phyloP scores from a whole-genome alignment of 2,113 vertebrate species.

The Equus przewalskii region DNA sequence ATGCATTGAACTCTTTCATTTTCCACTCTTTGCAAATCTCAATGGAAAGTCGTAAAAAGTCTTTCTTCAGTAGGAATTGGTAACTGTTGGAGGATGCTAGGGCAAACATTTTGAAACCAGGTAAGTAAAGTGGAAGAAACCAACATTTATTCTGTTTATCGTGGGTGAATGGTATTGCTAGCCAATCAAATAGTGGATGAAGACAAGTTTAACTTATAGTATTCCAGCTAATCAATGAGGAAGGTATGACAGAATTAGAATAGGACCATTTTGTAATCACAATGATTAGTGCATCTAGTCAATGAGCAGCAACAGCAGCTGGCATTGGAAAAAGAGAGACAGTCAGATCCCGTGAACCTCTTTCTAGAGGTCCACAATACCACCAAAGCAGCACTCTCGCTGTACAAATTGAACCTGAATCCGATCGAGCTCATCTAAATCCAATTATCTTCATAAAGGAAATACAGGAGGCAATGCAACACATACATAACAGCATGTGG shows the following conservation, averaged over 20 bases:
- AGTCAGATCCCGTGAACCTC: not conserved
- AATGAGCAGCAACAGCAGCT: not conserved
- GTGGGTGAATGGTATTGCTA: not conserved
- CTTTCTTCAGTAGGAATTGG: not conserved
- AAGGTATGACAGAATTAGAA: not conserved
- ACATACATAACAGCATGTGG: too few species aligned
- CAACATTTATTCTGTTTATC: not conserved
- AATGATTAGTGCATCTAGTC: not conserved
- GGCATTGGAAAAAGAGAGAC: accelerated
- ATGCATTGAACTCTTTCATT: not conserved
- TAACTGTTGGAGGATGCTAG: not conserved
- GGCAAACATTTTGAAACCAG: not conserved
- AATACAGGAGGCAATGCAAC: not conserved
- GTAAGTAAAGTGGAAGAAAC: not conserved
- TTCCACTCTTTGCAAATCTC: not conserved
- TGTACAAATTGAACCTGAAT: not conserved
- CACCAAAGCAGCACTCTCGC: accelerated
- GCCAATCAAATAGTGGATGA: not conserved
- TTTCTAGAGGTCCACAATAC: too few species aligned
- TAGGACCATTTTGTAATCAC: not conserved
- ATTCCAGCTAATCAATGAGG: not conserved
- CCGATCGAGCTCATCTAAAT: not conserved
- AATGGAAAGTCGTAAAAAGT: not conserved
- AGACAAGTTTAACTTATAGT: not conserved
- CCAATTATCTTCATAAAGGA: too few species aligned